A percentile compares a stretch with the other conserved stretches of the same genome.
phyloP scores from a whole-genome alignment of 2,888 invertebrate genomes.

The Drosophila parthenogenetica region DNA sequence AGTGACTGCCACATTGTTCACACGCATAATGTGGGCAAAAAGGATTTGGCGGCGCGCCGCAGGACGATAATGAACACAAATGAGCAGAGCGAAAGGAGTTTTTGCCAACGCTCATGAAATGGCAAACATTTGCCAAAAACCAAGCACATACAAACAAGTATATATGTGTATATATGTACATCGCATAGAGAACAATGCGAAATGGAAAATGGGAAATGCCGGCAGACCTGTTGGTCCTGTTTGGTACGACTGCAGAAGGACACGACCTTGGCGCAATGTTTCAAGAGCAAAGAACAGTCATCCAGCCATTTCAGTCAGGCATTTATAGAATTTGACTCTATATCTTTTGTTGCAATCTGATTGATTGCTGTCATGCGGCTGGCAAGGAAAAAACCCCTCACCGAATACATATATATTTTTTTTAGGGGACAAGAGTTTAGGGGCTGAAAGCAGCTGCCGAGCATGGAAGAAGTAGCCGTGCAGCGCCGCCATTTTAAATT shows the following conservation, averaged over 20 bases:
- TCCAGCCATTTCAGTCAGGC: conserved; percentile 31
- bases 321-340: conserved; percentile 68
- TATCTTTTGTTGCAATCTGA: conserved; percentile 79
- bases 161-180: not conserved
- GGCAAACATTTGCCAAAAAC: conserved; percentile 21
- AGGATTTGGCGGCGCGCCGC: conserved; percentile 76
- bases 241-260: conserved; percentile 57
- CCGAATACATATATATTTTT: not conserved
- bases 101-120: conserved; percentile 62
- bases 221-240: conserved; percentile 68
- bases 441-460: conserved; percentile 60
- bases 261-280: conserved; percentile 69
- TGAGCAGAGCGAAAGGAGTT: conserved; percentile 71
- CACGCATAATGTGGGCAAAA: conserved; percentile 81
- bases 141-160: not conserved
- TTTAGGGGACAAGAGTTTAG: conserved; percentile 23
- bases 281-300: conserved; percentile 54
- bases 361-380: conserved; percentile 76
- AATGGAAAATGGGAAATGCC: conserved; percentile 45
- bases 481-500: conserved; percentile 68
- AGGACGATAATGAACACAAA: conserved; percentile 81
- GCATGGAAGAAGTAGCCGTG: conserved; percentile 3
- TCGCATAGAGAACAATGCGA: conserved; percentile 32
- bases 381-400: conserved; percentile 35
- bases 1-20: conserved; percentile 81